phyloP scores from a whole-genome alignment of 1,140 invertebrate genomes.

The Heliconius nattereri region DNA sequence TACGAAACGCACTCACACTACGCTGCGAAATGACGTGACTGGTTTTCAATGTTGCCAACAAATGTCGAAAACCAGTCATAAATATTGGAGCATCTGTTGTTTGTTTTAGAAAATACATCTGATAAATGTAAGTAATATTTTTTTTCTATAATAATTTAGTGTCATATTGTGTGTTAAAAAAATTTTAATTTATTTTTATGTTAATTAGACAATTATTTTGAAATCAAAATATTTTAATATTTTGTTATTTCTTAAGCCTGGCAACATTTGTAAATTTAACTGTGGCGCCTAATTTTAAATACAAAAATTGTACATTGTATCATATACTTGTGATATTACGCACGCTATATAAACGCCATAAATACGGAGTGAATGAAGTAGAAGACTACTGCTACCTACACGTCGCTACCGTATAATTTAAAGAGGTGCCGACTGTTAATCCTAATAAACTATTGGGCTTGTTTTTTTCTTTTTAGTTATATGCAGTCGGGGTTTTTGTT shows the following conservation, averaged over 20 bases:
- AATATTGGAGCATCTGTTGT: not conserved
- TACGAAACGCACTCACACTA: constrained; percentile 64
- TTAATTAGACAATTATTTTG: not conserved
- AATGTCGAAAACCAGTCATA: not conserved
- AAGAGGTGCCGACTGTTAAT: no score
- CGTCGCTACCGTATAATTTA: no score
- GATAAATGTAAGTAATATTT: no score
- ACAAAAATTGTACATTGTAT: not conserved
- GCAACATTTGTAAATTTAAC: not conserved
- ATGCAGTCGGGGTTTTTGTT: no score
- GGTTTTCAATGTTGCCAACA: constrained; percentile 53
- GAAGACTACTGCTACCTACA: no score
- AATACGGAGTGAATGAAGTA: no score
- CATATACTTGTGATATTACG: not conserved
- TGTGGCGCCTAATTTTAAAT: not conserved
- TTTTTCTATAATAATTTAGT: no score
- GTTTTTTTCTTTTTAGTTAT: no score
- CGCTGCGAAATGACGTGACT: constrained; percentile 64
- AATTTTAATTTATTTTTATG: not conserved
- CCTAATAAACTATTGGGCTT: no score
- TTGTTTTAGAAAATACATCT: not conserved
- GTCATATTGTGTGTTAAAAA: no score
- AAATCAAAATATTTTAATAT: not conserved
- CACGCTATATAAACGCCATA: no score
- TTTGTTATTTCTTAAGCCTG: not conserved